Conservation (phyloP, 1,140 invertebrate genomes). For the Pectinophora gossypiella region DNA sequence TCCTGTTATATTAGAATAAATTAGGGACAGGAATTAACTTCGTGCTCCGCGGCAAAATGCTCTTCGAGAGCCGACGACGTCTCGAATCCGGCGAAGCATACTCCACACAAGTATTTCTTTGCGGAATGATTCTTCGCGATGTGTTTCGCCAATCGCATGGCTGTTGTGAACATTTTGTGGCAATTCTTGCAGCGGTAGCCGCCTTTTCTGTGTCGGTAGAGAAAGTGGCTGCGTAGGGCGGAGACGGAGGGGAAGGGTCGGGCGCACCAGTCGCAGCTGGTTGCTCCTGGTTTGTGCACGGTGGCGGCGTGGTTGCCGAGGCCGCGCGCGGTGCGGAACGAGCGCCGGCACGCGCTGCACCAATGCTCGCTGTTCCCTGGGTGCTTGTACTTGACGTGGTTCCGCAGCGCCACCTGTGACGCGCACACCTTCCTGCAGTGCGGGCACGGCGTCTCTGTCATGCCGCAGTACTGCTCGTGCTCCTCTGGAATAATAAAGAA, state of each 20-base stretch:
- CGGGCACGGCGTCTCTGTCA: slow-evolving; percentile 30
- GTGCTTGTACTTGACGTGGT: slow-evolving; percentile 53
- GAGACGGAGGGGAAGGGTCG: slow-evolving; percentile 32
- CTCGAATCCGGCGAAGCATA: too few relatives aligned
- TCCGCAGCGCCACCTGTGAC: slow-evolving; percentile 40
- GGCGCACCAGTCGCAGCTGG: slow-evolving; percentile 31
- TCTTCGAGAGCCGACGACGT: too few relatives aligned
- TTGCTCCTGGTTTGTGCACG: slow-evolving; percentile 34
- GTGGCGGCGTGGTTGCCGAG: slow-evolving; percentile 42
- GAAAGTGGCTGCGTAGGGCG: slow-evolving; percentile 35
- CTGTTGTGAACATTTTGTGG: slow-evolving; percentile 34
- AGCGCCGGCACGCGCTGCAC: slow-evolving; percentile 39
- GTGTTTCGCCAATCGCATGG: slow-evolving; percentile 25
- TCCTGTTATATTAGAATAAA: too few relatives aligned
- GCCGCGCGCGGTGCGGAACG: slow-evolving; percentile 33
- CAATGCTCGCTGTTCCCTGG: slow-evolving; percentile 27
- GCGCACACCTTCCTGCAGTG: slow-evolving; percentile 39
- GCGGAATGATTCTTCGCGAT: slow-evolving; percentile 30
- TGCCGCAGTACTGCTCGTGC: slow-evolving; percentile 29
- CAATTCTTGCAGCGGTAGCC: slow-evolving; percentile 31
- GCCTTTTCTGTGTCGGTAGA: slow-evolving; percentile 36
- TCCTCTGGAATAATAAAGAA: not conserved
- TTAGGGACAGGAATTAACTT: too few relatives aligned
- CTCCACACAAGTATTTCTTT: too few relatives aligned
- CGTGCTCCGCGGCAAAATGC: too few relatives aligned